phyloP scores from a whole-genome alignment of 1,140 invertebrate species.

The Drosophila kepulauana region DNA sequence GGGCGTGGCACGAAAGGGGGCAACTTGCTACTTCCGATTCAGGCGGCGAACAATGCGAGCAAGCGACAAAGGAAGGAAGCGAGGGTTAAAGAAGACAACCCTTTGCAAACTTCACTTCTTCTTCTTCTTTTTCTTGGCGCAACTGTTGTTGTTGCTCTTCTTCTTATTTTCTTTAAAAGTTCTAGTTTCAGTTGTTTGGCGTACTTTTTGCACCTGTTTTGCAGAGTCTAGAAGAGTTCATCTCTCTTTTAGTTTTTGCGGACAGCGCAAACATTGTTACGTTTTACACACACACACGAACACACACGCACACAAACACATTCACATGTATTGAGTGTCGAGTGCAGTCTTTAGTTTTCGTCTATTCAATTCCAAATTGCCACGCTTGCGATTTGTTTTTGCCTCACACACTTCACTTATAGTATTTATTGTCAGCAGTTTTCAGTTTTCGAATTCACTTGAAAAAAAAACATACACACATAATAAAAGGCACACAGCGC shows the following conservation, averaged over 20 bases:
- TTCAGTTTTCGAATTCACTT: conserved; percentile 36
- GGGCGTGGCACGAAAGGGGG: background rate
- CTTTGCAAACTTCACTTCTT: conserved; percentile 31
- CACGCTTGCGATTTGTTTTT: conserved; percentile 20
- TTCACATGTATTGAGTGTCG: background rate
- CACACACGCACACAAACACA: conserved; percentile 17
- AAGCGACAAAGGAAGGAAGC: background rate
- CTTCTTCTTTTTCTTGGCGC: conserved; percentile 13
- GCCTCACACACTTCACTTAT: background rate
- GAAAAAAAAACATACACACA: conserved; percentile 34
- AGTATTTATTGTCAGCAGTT: conserved; percentile 34
- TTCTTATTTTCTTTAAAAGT: conserved; percentile 37
- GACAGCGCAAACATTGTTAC: background rate
- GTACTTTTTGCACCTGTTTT: conserved; percentile 30
- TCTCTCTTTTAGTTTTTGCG: background rate
- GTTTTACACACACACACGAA: conserved; percentile 12
- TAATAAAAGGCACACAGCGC: background rate
- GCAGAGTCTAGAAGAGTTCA: conserved; percentile 23
- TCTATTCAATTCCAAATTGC: conserved; percentile 11
- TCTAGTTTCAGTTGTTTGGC: conserved; percentile 9
- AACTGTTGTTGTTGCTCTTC: conserved; percentile 35
- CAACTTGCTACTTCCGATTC: conserved; percentile 10
- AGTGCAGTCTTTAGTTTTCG: background rate
- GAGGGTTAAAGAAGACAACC: conserved; percentile 41
- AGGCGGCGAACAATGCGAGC: conserved; percentile 38